Conservation (phyloP, 1,140 invertebrate genomes). For the Ceratina calcarata region DNA sequence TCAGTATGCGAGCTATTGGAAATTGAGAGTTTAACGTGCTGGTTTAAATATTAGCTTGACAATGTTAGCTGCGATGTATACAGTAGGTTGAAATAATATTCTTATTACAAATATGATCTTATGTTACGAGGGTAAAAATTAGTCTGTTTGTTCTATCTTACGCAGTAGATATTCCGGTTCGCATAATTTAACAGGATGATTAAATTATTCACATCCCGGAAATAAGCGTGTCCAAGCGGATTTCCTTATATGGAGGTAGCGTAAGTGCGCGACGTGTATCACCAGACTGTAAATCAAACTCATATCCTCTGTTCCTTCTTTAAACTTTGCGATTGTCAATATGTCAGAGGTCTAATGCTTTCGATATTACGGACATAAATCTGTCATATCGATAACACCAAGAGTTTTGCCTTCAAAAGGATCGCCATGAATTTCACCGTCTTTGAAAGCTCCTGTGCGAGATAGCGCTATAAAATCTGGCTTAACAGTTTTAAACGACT, state of each 20-base stretch:
- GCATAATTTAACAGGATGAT: background rate
- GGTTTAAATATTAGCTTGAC: no score
- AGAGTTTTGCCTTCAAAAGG: conserved; percentile 46
- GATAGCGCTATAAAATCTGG: conserved; percentile 13
- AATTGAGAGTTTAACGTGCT: no score
- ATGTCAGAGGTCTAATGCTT: conserved; percentile 69
- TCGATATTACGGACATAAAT: conserved; percentile 73
- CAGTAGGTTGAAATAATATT: background rate
- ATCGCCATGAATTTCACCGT: conserved; percentile 37
- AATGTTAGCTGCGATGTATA: no score
- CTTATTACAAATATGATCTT: background rate
- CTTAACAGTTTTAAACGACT: no score
- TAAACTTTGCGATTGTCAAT: conserved; percentile 68
- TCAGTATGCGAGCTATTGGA: no score
- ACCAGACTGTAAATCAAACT: conserved; percentile 66
- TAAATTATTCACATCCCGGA: conserved; percentile 13
- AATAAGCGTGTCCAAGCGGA: conserved; percentile 3
- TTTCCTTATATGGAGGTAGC: background rate
- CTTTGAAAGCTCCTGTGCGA: conserved; percentile 6
- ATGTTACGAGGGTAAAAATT: background rate
- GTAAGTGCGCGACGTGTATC: conserved; percentile 39
- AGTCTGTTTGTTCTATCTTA: background rate
- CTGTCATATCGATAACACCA: conserved; percentile 57
- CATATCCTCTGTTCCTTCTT: conserved; percentile 45
- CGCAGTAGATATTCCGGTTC: background rate